Evolutionary conservation across 2,113 vertebrate genomes (phyloP), one percentile per base, ranked within the genome.

Genomic region (Eudorcas thomsonii): DNA sequence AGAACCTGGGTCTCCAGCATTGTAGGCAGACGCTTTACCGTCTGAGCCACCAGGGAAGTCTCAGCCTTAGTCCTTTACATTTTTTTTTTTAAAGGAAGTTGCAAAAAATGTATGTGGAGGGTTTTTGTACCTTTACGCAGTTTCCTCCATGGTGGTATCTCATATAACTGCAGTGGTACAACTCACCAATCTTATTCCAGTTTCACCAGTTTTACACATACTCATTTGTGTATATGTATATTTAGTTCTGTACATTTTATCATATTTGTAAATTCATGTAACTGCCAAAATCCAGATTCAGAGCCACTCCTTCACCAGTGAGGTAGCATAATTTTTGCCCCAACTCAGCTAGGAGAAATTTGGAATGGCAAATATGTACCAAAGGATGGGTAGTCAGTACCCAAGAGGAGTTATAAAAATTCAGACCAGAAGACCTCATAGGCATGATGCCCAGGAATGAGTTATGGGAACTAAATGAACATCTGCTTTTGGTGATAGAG

Each of bases 381-480:
- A 91, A 88, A 77, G 77, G 55, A 30, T 84, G 86, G 54, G 45
- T 77, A 19, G 25, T 62, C 45, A 88, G 17, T 45, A 36, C 92
- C n/a, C n/a, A 28, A 62, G 45, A 82, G 36, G 74, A 80, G 10
- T 71, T 84, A 74, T 83, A 26, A 55, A 91, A 92, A 92, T 84
- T 88, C 77, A 88, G 17, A 64, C 36, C 71, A 45, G 89, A 83
- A 74, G 39, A 30, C 48, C 84, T 84, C 30, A 88, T 60, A 64
- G 54, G 54, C 39, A 83, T 95, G 19, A 43, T 64, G 33, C 48
- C n/a, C 39, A 88, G 33, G 36, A 88, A 43, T 88, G 90, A 77
- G 45, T 88, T 88, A 88, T 39, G 36, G 45, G 36, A 87, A 83
- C 54, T 92, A 96, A 94, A 48, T 84, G 62, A 92, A 92, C 88